phyloP scores from a whole-genome alignment of 2,888 invertebrate genomes.

The Antheraea assamensis region DNA sequence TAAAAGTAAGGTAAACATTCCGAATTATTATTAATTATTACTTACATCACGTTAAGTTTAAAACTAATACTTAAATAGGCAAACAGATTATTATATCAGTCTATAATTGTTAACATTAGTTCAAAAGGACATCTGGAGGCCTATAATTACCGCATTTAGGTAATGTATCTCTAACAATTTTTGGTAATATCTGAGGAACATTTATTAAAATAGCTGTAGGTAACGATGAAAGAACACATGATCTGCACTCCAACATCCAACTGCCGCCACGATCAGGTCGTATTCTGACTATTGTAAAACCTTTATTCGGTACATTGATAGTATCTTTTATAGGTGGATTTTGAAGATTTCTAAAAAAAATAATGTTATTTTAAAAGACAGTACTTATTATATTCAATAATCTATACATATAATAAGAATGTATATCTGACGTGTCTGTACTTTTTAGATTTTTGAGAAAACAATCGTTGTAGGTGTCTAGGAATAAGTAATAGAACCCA shows the following conservation, averaged over 20 bases:
- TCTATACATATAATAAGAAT: neutral
- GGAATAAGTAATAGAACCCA: too few species aligned
- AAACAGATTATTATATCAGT: conserved; percentile 28
- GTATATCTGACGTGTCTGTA: too few species aligned
- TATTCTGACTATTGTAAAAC: conserved; percentile 80
- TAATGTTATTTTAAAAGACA: neutral
- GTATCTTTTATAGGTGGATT: conserved; percentile 84
- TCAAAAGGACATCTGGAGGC: conserved; percentile 72
- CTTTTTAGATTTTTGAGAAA: too few species aligned
- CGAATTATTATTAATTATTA: neutral
- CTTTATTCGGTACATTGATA: conserved; percentile 84
- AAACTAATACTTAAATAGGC: conserved; percentile 8
- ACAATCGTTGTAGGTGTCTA: too few species aligned
- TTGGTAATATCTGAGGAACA: conserved; percentile 68
- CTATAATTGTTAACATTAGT: conserved; percentile 42
- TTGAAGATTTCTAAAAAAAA: conserved; percentile 66
- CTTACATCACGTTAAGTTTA: neutral
- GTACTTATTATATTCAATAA: neutral
- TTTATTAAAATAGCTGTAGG: conserved; percentile 76
- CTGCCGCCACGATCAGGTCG: conserved; percentile 80
- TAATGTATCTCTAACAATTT: conserved; percentile 65
- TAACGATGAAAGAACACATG: conserved; percentile 65
- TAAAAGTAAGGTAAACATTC: too few species aligned
- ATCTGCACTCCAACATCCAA: conserved; percentile 74
- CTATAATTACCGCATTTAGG: conserved; percentile 78